A percentile compares a stretch with the other conserved stretches of the same genome.
Evolutionary conservation across 2,888 invertebrate genomes (phyloP).

Genomic region (Catocala sponsa): DNA sequence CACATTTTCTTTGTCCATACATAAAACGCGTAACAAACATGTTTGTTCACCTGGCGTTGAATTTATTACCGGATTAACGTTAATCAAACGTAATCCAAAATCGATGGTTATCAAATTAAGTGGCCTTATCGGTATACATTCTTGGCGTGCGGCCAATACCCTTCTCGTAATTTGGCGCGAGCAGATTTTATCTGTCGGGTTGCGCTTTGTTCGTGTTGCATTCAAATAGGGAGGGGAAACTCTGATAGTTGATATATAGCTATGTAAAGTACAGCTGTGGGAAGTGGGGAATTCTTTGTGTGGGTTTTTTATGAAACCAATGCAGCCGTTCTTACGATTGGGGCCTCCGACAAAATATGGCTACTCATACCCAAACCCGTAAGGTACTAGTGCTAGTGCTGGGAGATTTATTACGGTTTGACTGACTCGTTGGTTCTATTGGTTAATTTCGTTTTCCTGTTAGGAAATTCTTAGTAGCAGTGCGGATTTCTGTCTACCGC

Average conservation of each 20-base stretch:
- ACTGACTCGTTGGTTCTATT: too few relatives aligned
- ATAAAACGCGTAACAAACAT: not conserved
- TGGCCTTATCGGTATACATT: conserved; percentile 28
- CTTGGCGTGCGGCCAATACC: conserved; percentile 29
- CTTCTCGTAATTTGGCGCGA: conserved; percentile 41
- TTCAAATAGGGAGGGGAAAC: conserved; percentile 14
- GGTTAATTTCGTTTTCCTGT: too few relatives aligned
- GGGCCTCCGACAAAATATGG: too few relatives aligned
- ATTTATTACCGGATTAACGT: conserved; percentile 24
- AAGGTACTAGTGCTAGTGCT: too few relatives aligned
- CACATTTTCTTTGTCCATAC: not conserved
- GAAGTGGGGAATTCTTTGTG: not conserved
- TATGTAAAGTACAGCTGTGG: not conserved
- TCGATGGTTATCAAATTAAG: conserved; percentile 43
- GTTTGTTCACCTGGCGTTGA: conserved; percentile 1
- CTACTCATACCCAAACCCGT: too few relatives aligned
- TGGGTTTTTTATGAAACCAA: too few relatives aligned
- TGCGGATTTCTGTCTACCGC: too few relatives aligned
- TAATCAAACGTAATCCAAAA: conserved; percentile 38
- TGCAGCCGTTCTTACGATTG: too few relatives aligned
- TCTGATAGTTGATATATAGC: not conserved
- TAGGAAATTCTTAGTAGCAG: too few relatives aligned
- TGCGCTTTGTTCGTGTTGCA: conserved; percentile 37
- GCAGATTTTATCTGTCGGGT: conserved; percentile 41
- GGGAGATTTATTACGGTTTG: too few relatives aligned